Evolutionary conservation across 1,140 invertebrate species (phyloP).

Genomic region (Papilio dardanus): DNA sequence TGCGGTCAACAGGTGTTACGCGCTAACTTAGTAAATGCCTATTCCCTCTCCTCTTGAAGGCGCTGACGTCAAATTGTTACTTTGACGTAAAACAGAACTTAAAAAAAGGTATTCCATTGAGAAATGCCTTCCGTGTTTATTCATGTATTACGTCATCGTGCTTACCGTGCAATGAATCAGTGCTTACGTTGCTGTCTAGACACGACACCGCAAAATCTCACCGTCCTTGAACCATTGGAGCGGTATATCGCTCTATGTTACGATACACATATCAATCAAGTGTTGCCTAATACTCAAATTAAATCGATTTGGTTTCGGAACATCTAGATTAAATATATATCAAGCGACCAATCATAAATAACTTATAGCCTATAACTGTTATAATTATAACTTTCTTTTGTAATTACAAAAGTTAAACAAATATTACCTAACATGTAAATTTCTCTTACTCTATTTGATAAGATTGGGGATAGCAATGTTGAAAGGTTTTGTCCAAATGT

Average conservation of each 20-base stretch:
- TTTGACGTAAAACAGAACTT: background rate
- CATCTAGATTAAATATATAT: background rate
- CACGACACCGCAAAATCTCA: conserved; percentile 20
- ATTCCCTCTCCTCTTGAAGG: no score
- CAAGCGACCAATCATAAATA: no score
- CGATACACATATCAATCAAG: conserved; percentile 14
- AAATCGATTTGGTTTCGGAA: background rate
- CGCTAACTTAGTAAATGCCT: no score
- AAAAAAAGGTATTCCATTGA: background rate
- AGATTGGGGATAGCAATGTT: no score
- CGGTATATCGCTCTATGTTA: conserved; percentile 23
- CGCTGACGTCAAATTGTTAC: no score
- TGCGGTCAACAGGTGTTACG: no score
- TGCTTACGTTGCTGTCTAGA: conserved; percentile 27
- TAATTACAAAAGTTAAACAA: no score
- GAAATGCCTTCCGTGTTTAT: conserved; percentile 10
- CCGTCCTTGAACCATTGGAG: conserved; percentile 28
- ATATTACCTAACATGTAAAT: no score
- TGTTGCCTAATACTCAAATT: conserved; percentile 2
- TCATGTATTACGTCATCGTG: background rate
- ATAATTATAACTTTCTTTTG: no score
- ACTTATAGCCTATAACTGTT: no score
- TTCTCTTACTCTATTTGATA: no score
- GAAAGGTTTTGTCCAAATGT: no score
- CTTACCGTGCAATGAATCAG: conserved; percentile 24